phyloP scores from a whole-genome alignment of 2,888 invertebrate genomes.

The Eilema caniola region DNA sequence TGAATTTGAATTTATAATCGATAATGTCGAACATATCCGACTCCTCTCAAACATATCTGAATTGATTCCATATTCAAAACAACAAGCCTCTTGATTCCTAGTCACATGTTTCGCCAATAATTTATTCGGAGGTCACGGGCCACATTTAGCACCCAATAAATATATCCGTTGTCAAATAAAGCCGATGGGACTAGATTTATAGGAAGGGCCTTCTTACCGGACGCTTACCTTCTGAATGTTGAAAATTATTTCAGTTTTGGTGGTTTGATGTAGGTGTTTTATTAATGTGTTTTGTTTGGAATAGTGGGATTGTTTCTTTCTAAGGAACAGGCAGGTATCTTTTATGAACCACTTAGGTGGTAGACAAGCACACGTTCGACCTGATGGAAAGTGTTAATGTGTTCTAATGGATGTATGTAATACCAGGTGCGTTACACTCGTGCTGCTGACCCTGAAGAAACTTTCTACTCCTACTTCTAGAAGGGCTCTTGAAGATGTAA shows the following conservation, averaged over 20 bases:
- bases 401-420: no score
- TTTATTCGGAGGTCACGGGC: constrained; percentile 65
- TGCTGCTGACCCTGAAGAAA: no score
- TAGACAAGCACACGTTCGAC: no score
- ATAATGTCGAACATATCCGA: no score
- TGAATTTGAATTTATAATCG: background rate
- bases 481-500: no score
- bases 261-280: constrained; percentile 1
- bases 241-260: constrained; percentile 29
- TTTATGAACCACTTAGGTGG: no score
- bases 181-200: constrained; percentile 70
- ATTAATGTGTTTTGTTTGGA: background rate
- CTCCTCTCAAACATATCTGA: background rate
- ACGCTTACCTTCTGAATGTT: constrained; percentile 52
- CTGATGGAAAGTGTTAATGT: no score
- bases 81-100: constrained; percentile 51
- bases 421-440: no score
- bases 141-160: constrained; percentile 79
- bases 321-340: no score
- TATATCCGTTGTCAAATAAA: constrained; percentile 76
- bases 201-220: constrained; percentile 45
- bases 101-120: constrained; percentile 62
- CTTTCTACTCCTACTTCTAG: no score
- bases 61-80: constrained; percentile 24
- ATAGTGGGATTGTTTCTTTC: background rate